These are phyloP conservation scores for Merodon equestris DNA, from an alignment of 2,888 invertebrate genomes.

Conservation along the genomic window DNA sequence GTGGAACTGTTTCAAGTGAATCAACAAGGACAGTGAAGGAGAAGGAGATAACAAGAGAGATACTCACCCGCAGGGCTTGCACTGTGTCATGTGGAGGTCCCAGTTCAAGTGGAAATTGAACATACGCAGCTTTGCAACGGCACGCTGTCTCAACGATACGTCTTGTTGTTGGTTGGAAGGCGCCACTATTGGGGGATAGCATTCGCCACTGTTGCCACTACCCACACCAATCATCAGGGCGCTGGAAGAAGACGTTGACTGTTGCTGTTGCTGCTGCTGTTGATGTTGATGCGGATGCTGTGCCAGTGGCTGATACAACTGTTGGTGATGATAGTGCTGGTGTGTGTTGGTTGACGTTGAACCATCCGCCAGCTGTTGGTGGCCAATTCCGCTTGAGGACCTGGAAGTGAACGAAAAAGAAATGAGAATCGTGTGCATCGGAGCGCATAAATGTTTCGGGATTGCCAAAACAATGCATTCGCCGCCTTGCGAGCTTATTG, in stretches of 20 bases:
- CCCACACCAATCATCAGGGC: constrained; percentile 58
- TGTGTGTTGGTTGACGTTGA: constrained; percentile 53
- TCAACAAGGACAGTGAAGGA: constrained; percentile 28
- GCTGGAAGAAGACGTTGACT: constrained; percentile 67
- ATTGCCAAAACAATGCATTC: constrained; percentile 30
- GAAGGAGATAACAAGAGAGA: constrained; percentile 21
- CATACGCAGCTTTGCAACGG: constrained; percentile 79
- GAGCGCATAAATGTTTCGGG: constrained; percentile 31
- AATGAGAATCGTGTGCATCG: constrained; percentile 23
- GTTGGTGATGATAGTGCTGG: constrained; percentile 61
- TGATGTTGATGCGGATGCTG: too few relatives aligned
- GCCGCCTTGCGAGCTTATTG: constrained; percentile 44
- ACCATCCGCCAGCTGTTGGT: constrained; percentile 47
- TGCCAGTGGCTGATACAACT: constrained; percentile 44
- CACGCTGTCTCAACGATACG: constrained; percentile 78
- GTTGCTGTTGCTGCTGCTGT: constrained; percentile 52
- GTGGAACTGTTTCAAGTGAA: constrained; percentile 27
- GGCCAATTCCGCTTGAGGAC: constrained; percentile 65
- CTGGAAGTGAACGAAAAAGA: constrained; percentile 9
- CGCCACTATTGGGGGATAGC: constrained; percentile 62
- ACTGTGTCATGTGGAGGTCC: constrained; percentile 79
- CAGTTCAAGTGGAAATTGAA: constrained; percentile 79
- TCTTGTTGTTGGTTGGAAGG: constrained; percentile 71
- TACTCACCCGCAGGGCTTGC: constrained; percentile 79
- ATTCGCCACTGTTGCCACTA: constrained; percentile 35